phyloP scores from a whole-genome alignment of 1,140 invertebrate species.

The Bursaphelenchus mucronatus region DNA sequence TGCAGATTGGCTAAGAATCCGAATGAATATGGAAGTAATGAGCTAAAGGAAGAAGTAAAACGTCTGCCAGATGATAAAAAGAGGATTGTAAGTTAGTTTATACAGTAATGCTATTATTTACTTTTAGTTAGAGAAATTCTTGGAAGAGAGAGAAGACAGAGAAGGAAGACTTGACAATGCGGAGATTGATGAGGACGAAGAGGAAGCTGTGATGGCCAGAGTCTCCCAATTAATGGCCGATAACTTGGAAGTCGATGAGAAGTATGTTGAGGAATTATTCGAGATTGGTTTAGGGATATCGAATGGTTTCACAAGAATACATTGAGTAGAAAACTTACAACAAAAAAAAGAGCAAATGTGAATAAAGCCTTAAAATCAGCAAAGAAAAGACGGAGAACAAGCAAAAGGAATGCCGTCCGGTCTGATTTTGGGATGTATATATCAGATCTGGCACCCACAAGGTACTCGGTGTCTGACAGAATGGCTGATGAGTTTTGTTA shows the following conservation, averaged over 20 bases:
- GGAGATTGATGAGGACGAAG: background rate
- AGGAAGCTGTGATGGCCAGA: background rate
- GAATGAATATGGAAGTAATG: constrained; percentile 41
- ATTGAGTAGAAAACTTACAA: no score
- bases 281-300: no score
- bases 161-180: background rate
- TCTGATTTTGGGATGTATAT: constrained; percentile 1
- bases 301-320: no score
- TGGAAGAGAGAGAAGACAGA: constrained; percentile 4
- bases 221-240: no score
- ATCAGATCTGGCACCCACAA: background rate
- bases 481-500: constrained; percentile 11
- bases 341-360: no score
- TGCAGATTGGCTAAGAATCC: constrained; percentile 29
- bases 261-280: no score
- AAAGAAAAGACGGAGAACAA: background rate
- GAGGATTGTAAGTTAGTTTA: constrained; percentile 16
- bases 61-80: constrained; percentile 27
- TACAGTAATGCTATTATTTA: background rate
- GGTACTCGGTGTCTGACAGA: constrained; percentile 13
- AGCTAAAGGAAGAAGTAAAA: constrained; percentile 28
- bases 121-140: constrained; percentile 5
- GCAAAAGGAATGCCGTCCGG: constrained; percentile 2
- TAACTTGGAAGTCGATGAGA: no score
- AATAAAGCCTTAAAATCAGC: no score